A percentile compares a stretch with the other conserved stretches of the same genome.
phyloP scores from a whole-genome alignment of 1,140 invertebrate species.

The Aphaenogaster floridana region DNA sequence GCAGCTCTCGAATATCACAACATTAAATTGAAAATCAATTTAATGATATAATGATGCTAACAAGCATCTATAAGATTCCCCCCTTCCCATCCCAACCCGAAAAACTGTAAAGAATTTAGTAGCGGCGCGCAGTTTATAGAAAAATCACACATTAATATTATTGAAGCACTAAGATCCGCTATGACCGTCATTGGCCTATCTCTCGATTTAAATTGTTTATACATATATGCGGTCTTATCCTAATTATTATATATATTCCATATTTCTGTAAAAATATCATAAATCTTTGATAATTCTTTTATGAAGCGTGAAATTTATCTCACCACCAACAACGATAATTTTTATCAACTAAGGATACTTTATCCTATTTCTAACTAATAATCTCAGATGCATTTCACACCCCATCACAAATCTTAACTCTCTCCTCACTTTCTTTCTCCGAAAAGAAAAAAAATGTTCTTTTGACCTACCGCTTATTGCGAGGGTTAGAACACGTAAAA shows the following conservation, averaged over 20 bases:
- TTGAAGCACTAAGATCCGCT: no score
- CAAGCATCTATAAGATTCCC: no score
- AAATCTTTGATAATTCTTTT: background rate
- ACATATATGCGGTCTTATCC: no score
- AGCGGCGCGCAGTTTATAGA: no score
- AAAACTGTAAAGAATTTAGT: no score
- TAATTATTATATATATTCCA: conserved; percentile 28
- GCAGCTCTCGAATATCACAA: no score
- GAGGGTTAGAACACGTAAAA: conserved; percentile 78
- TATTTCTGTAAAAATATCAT: conserved; percentile 33
- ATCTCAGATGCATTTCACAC: background rate
- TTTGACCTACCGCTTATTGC: conserved; percentile 81
- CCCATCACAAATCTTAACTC: conserved; percentile 81
- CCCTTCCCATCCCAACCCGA: no score
- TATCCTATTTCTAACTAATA: background rate
- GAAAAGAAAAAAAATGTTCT: conserved; percentile 72
- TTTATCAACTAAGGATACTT: conserved; percentile 1
- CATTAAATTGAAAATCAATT: no score
- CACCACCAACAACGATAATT: background rate
- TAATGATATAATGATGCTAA: no score
- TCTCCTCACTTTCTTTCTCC: conserved; percentile 81
- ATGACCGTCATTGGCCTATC: no score
- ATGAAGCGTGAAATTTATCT: background rate
- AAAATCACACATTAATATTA: no score
- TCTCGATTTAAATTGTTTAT: no score